Base-by-base conservation (phyloP, 2,888 invertebrate genomes). In the Pyrocoelia pectoralis region DNA sequence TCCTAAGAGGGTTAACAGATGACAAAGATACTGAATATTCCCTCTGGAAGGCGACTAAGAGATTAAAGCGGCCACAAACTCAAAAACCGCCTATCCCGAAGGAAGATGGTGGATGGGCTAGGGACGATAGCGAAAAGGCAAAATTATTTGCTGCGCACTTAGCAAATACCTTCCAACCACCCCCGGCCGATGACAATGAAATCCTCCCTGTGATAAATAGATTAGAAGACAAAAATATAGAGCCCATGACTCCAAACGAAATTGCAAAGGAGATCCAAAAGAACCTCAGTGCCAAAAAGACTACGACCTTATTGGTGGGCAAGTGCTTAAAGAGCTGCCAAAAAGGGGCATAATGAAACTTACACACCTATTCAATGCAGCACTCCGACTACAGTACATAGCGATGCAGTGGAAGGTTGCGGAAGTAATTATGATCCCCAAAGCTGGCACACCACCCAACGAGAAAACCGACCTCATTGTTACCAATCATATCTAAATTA, bases 291-390 rank as follows among this genome's bases (percentile, higher is more conserved):
- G 17, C 61, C 10, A 66, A 63, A 57, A 72, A 70, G 66, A 56
- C 67, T 17, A 68, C 73, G 75, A 74, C 50, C 60, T 70, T 14
- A 72, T 76, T 2, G 73, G 67, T 12, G 70, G 66, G 0, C 56
- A 64, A 10, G 24, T 73, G 1, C 56, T 29, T 4, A 72, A 72
- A 63, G 60, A 71, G 15, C 67, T 73, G 9, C 71, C 74, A 9
- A 46, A 24, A 60, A 71, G 71, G 55, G 69, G 60, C 2, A 56
- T 73, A 6, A 29, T 64, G 0, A 61, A 65, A 29, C 29, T 77
- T 1, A 70, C 72, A 2, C 52, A 65, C 12, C 46, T 74, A 0
- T 67, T 67, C 9, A 76, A 76, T 48, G 70, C 75, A 18, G 46
- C 55, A 8, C 9, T 69, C n/a, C 53, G 69, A 66, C 24, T 70